Base-by-base conservation (phyloP, 2,797 vertebrate species). In the Phrynocephalus forsythii region DNA sequence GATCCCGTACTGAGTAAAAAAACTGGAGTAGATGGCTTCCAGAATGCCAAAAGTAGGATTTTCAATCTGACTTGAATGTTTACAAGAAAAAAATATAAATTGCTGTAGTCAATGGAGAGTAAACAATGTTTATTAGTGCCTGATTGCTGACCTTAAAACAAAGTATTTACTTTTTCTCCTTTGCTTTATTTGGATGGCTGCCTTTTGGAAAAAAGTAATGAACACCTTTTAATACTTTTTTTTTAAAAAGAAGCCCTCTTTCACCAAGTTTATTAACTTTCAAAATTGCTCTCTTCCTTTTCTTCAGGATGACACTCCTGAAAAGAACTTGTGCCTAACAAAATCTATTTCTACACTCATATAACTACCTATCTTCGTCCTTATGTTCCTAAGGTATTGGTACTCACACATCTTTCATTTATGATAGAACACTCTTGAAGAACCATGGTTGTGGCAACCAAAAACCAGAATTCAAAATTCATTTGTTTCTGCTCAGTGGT, bases 271-370 rank as follows among this genome's bases (percentile, higher is more conserved):
- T 85, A 11, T 56, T 84, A 76, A 75, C 11, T 81, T 86, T 44
- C 71, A 50, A 73, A 50, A 82, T 81, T 18, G 9, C n/a, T 63
- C 44, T 85, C 44, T 44, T 87, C 56, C 18, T 81, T 81, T 75
- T 22, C 26, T 66, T 81, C 68, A 48, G 15, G 5, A 71, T 44
- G 30, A 81, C 38, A 33, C 79, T 82, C 20, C 69, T 82, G 22
- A 73, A 33, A 87, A 86, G 26, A 78, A 60, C 8, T 60, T 66
- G 73, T 66, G 28, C 38, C 52, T 50, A 15, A 67, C 11, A 22
- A 6, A 66, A 63, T 67, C 63, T 85, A 77, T 77, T 86, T 86
- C 30, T n/a, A 16, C 33, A 66, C 68, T 80, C 24, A 71, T 63
- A 33, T 52, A 44, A 7, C 24, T 50, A 86, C 66, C 28, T 80